Evolutionary conservation across 2,797 vertebrate genomes (phyloP).

Genomic region (Lithobates pipiens): DNA sequence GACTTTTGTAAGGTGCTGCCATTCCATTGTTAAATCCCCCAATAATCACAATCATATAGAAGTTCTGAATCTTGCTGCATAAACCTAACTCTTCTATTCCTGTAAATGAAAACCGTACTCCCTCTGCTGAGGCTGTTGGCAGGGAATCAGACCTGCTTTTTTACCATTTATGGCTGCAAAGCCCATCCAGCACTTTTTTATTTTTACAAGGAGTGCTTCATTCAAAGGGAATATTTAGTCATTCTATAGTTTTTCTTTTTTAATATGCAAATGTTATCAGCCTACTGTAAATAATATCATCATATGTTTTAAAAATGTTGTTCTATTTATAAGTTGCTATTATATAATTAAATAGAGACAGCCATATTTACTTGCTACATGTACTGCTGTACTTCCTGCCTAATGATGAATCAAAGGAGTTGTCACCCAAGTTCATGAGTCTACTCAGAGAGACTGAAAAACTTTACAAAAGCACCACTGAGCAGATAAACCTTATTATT

Average conservation of each 20-base stretch:
- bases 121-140: conserved; percentile 74
- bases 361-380: neutral
- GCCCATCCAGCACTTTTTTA: conserved; percentile 72
- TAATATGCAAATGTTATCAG: neutral
- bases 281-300: neutral
- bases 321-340: neutral
- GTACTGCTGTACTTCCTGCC: neutral
- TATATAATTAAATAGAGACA: neutral
- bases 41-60: conserved; percentile 80
- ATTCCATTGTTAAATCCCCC: conserved; percentile 76
- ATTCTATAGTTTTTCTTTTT: neutral
- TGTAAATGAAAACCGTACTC: conserved; percentile 84
- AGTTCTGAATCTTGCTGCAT: conserved; percentile 76
- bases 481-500: too few species aligned
- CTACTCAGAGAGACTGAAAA: too few species aligned
- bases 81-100: conserved; percentile 74
- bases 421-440: too few species aligned
- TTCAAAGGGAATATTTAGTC: neutral
- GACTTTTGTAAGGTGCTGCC: conserved; percentile 65
- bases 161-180: conserved; percentile 86
- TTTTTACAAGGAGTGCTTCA: conserved; percentile 54
- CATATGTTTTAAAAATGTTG: neutral
- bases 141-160: conserved; percentile 71
- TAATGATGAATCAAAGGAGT: neutral
- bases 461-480: too few species aligned